Evolutionary conservation across 2,888 invertebrate genomes (phyloP), one percentile per base, ranked within the genome.

Genomic region (Chloroclysta siterata): DNA sequence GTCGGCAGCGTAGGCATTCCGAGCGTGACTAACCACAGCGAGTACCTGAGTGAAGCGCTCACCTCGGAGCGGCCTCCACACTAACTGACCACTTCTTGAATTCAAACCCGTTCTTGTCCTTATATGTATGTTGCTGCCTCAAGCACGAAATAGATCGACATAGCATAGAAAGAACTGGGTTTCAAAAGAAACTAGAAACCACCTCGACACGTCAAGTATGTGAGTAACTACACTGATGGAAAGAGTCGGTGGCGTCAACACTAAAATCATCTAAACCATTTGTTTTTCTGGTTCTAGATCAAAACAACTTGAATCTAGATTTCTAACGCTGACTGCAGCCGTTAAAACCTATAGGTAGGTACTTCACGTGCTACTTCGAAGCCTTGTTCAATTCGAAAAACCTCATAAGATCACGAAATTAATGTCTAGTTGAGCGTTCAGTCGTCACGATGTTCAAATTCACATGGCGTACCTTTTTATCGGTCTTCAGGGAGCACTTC

Each of bases 11-110:
- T 80, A 83, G 83, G 84, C 86, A 88, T 87, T 84, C 86, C 86
- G 77, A 86, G 84, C 88, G 87, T 90, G 89, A 90, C 89, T 89
- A 88, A 89, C 84, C 80, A 80, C 72, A 77, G 75, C 79, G 74
- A 79, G 79, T 78, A 81, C 81, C 82, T 82, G 81, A 82, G 80
- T 81, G 83, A 82, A 84, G 83, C 84, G 88, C 80, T 87, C 87
- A 87, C 89, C 88, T 88, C 84, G 85, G 71, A 75, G 79, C 80
- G 89, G 89, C 89, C 89, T 89, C 89, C 83, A 81, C 74, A 78
- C 76, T 73, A 71, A 73, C 78, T 79, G 80, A 84, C 85, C 86
- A 88, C 85, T 85, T 86, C 89, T 89, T 88, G 85, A 83, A 83
- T 80, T 77, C 80, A 87, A 88, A 89, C 88, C 82, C 78, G 88